These are phyloP conservation scores for Selene dorsalis DNA, from an alignment of 2,797 vertebrate genomes.

Conservation along the genomic window DNA sequence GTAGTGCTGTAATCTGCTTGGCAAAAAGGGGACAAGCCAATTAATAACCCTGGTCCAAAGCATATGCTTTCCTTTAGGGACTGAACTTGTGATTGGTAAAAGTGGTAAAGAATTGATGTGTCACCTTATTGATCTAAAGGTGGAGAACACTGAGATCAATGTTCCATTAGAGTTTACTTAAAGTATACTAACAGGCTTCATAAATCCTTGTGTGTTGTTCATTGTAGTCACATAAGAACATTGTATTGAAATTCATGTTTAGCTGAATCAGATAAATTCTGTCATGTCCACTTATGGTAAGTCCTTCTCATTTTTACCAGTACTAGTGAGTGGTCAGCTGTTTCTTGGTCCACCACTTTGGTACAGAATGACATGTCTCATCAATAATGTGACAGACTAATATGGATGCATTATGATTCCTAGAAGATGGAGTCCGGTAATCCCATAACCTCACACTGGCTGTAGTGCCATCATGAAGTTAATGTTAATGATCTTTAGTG, in stretches of 20 bases:
- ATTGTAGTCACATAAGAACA: not conserved
- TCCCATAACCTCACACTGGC: not conserved
- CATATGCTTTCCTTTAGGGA: conserved; percentile 44
- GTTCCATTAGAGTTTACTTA: conserved; percentile 22
- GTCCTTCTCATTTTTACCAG: not conserved
- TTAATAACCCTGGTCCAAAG: conserved; percentile 48
- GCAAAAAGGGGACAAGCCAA: conserved; percentile 26
- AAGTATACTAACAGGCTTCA: not conserved
- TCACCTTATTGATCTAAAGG: not conserved
- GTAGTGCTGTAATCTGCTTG: conserved; percentile 25
- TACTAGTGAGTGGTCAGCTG: not conserved
- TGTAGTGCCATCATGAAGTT: not conserved
- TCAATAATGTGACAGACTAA: not conserved
- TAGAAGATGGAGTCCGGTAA: not conserved
- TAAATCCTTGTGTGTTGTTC: not conserved
- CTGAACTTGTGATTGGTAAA: conserved; percentile 29
- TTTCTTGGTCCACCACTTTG: not conserved
- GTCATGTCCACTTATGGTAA: not conserved
- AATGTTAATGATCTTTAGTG: not conserved
- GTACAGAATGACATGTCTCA: not conserved
- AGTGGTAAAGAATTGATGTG: not conserved
- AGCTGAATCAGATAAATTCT: not conserved
- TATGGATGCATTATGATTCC: too few relatives aligned
- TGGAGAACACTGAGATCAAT: conserved; percentile 19
- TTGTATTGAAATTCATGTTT: not conserved